phyloP scores from a whole-genome alignment of 2,888 invertebrate species.

The Apocheima hispidaria region DNA sequence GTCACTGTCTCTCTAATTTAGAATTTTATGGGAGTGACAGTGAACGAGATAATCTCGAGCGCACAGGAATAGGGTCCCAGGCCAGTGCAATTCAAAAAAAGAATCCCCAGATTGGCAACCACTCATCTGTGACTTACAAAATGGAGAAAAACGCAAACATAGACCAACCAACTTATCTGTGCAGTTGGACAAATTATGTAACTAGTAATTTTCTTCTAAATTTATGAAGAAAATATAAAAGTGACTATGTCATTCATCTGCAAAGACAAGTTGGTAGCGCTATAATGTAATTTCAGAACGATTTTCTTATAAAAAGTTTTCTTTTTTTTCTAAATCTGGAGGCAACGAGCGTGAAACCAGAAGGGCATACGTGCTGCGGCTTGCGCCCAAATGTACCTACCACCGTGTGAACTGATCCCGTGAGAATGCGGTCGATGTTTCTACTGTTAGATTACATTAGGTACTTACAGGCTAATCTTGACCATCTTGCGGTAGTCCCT shows the following conservation, averaged over 20 bases:
- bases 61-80: too few species aligned
- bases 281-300: slow-evolving; percentile 49
- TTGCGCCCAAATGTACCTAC: slow-evolving; percentile 62
- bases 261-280: neutral
- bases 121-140: slow-evolving; percentile 46
- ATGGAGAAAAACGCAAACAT: slow-evolving; percentile 52
- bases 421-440: slow-evolving; percentile 74
- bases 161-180: neutral
- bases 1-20: too few species aligned
- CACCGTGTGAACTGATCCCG: slow-evolving; percentile 69
- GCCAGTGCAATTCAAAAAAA: slow-evolving; percentile 38
- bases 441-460: slow-evolving; percentile 50
- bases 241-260: neutral
- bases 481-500: slow-evolving; percentile 35
- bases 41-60: too few species aligned
- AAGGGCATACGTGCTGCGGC: slow-evolving; percentile 67
- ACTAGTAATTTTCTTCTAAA: too few species aligned
- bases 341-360: slow-evolving; percentile 71
- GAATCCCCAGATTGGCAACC: slow-evolving; percentile 52
- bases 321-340: slow-evolving; percentile 51
- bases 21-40: too few species aligned
- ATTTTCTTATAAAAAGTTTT: slow-evolving; percentile 48
- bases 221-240: neutral
- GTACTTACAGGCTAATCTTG: slow-evolving; percentile 30
- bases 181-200: neutral